These are phyloP conservation scores for Colinus virginianus DNA, from an alignment of 2,113 vertebrate genomes.

Conservation along the genomic window DNA sequence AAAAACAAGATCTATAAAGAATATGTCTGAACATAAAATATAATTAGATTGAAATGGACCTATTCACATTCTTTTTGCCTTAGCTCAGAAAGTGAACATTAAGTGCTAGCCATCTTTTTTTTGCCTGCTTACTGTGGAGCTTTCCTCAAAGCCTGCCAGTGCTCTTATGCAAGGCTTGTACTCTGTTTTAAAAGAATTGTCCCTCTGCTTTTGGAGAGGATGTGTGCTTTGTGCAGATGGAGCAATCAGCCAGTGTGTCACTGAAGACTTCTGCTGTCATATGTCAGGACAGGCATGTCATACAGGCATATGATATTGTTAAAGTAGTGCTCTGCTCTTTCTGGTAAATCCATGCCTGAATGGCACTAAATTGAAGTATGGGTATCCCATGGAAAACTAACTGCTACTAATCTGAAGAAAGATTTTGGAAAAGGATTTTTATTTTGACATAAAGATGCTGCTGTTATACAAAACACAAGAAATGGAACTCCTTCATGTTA, in stretches of 20 bases:
- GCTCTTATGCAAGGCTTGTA: neutral
- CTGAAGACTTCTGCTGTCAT: neutral
- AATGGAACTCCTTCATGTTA: neutral
- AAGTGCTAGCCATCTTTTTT: neutral
- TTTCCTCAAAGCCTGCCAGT: neutral
- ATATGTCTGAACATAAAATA: constrained; percentile 48
- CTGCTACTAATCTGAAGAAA: neutral
- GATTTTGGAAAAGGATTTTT: neutral
- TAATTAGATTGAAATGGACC: constrained; percentile 32
- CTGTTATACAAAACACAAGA: neutral
- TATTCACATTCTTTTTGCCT: constrained; percentile 36
- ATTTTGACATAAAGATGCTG: neutral
- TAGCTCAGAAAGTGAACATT: neutral
- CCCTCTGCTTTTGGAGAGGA: neutral
- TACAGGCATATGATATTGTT: neutral
- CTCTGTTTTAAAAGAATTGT: neutral
- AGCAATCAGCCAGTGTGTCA: neutral
- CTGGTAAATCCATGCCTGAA: neutral
- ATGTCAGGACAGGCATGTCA: neutral
- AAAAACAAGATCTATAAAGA: constrained; percentile 55
- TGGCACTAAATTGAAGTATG: neutral
- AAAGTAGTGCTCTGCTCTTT: neutral
- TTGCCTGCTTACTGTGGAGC: neutral
- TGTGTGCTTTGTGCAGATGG: neutral
- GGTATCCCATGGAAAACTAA: neutral